Base-by-base conservation (phyloP, 1,140 invertebrate genomes). In the Littorina saxatilis region DNA sequence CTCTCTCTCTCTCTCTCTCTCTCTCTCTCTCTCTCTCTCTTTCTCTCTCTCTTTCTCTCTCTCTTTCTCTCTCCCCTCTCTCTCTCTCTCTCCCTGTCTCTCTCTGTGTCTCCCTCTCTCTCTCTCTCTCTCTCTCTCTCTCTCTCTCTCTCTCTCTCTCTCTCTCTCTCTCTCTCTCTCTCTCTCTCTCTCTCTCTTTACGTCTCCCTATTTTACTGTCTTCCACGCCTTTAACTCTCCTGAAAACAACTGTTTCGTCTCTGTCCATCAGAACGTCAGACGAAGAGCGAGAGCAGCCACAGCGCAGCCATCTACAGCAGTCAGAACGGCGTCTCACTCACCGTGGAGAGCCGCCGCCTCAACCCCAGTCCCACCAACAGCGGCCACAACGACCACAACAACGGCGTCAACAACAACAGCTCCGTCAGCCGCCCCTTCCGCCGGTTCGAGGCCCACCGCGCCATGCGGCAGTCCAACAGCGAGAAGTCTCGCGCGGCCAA, bases 401-500 rank as follows among this genome's bases (percentile, higher is more conserved):
- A 17, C 66, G 15, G 17, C 66, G 17, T 39, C 35, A 35, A 29
- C 66, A 15, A 29, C 66, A 39, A 3, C 63, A 29, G 1, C 73
- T 20, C 63, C 43, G 70, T 61, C 32, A 76, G 61, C 13, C 58
- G 76, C 68, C 80, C 80, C 1, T 82, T 83, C 72, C 80, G 84
- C 5, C 80, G 82, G n/a, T 63, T 85, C 35, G 84, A 85, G n/a
- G 58, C 70, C 9, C 82, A 85, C 72, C 80, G 85, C 17, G 82
- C 82, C 40, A 87, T 91, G 50, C 82, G 91, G n/a, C 89, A 90
- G 80, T 96, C 95, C 78, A 96, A 96, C 88, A 95, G 95, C 87
- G 95, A 95, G 83, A 96, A 95, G 88, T 96, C 95, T 87, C 95
- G 96, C 50, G 95, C 95, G 84, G 95, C 96, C 0, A 89, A 89